Conservation (phyloP, 2,113 vertebrate genomes). For the Otus sunia region DNA sequence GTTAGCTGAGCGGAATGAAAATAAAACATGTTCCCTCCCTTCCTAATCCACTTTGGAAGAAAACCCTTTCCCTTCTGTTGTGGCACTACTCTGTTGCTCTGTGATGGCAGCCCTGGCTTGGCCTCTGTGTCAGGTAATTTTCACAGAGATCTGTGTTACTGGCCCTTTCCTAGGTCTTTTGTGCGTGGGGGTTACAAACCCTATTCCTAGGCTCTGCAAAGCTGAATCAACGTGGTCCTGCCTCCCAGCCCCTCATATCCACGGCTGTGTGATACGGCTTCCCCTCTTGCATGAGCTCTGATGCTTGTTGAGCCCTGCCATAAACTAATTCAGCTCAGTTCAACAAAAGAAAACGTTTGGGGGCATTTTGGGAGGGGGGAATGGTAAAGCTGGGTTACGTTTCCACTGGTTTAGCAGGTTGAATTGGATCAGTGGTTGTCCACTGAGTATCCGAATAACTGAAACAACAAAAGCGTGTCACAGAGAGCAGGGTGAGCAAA, state of each 20-base stretch:
- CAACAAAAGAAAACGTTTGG: background rate
- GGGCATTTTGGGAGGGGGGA: background rate
- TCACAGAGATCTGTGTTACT: background rate
- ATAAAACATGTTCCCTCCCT: background rate
- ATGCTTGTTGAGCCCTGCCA: background rate
- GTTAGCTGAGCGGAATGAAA: background rate
- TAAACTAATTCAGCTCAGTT: background rate
- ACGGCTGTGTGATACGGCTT: background rate
- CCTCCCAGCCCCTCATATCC: background rate
- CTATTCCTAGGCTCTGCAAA: background rate
- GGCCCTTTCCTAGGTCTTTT: background rate
- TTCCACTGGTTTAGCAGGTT: background rate
- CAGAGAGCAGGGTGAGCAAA: background rate
- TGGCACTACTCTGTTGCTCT: background rate
- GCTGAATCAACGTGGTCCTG: background rate
- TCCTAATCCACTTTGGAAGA: background rate
- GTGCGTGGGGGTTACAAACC: background rate
- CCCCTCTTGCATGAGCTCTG: background rate
- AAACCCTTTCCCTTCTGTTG: background rate
- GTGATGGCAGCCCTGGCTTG: background rate
- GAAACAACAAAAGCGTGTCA: background rate
- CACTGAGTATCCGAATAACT: background rate
- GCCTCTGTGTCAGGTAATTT: background rate
- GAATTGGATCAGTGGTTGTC: background rate
- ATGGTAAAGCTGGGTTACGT: background rate